Conservation (phyloP, 2,888 invertebrate genomes). For the Meliscaeva auricollis region DNA sequence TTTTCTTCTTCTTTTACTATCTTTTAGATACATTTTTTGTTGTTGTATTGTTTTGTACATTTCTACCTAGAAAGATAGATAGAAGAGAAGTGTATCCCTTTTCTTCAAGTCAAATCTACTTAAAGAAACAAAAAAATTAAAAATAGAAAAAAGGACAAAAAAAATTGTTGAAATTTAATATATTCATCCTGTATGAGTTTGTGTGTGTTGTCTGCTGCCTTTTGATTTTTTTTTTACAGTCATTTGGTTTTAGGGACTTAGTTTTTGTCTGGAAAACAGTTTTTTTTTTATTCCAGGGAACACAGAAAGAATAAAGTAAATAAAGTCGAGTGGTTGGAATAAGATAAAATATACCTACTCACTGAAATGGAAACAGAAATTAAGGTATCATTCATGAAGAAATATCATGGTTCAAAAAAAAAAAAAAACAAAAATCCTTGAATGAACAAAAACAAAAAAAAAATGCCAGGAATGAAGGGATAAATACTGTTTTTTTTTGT, state of each 20-base stretch:
- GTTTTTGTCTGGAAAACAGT: conserved; percentile 30
- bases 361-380: conserved; percentile 68
- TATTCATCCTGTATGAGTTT: conserved; percentile 60
- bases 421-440: conserved; percentile 27
- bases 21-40: conserved; percentile 37
- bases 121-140: conserved; percentile 47
- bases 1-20: conserved; percentile 43
- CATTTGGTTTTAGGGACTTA: conserved; percentile 68
- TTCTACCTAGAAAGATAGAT: conserved; percentile 41
- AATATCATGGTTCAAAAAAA: neutral
- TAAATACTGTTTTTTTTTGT: conserved; percentile 51
- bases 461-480: neutral
- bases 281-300: neutral
- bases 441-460: conserved; percentile 1
- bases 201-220: conserved; percentile 39
- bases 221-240: conserved; percentile 73
- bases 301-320: conserved; percentile 58
- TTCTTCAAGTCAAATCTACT: conserved; percentile 56
- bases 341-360: conserved; percentile 51
- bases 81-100: conserved; percentile 62
- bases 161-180: conserved; percentile 70
- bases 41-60: too few species aligned
- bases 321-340: conserved; percentile 68
- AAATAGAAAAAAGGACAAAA: conserved; percentile 22
- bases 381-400: conserved; percentile 61